A percentile compares a stretch with the other conserved stretches of the same genome.
These are phyloP conservation scores for Kryphioiulus occultus DNA, from an alignment of 2,888 invertebrate genomes.

Conservation along the genomic window DNA sequence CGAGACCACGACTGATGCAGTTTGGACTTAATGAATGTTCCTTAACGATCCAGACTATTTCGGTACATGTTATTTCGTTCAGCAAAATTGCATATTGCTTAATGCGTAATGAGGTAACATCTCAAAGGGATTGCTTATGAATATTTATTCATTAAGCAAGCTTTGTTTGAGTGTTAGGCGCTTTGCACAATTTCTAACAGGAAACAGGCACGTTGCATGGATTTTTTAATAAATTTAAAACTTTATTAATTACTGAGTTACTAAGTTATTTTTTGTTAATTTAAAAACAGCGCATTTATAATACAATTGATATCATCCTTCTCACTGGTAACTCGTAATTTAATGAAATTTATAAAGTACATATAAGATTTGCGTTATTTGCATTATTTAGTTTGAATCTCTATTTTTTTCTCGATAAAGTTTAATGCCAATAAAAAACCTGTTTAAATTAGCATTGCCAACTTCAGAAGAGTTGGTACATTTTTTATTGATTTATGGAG, in stretches of 20 bases:
- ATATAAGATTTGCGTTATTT: not conserved
- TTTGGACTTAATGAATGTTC: not conserved
- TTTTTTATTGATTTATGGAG: not conserved
- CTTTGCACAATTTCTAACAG: not conserved
- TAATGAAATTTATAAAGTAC: not conserved
- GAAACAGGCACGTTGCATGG: not conserved
- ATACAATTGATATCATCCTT: not conserved
- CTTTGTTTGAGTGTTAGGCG: not conserved
- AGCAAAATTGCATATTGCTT: not conserved
- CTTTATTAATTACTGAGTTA: not conserved
- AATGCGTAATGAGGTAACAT: slow-evolving; percentile 13
- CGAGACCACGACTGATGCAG: not conserved
- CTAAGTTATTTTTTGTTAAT: not conserved
- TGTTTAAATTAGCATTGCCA: not conserved
- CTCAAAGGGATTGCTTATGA: slow-evolving; percentile 14
- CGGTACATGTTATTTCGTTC: not conserved
- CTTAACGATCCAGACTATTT: not conserved
- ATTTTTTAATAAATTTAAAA: not conserved
- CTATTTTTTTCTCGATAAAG: not conserved
- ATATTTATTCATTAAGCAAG: slow-evolving; percentile 21
- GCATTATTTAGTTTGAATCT: not conserved
- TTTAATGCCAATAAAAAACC: not conserved
- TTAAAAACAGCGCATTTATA: not conserved
- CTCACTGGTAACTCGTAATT: not conserved
- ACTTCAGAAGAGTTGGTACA: not conserved